Base-by-base conservation (phyloP, 2,113 vertebrate genomes). In the Aspiorhynchus laticeps region DNA sequence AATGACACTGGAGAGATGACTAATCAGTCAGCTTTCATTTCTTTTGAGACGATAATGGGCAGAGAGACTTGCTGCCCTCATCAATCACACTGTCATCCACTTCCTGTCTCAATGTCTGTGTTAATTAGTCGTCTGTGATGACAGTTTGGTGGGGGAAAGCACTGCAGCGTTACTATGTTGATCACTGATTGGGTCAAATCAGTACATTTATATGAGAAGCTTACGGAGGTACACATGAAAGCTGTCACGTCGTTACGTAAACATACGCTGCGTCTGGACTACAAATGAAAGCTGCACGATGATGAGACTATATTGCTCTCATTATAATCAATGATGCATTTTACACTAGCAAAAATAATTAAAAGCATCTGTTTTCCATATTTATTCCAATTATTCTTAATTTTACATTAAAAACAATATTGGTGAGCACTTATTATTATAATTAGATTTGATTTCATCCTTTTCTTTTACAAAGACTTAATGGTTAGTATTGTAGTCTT, bases 11-110 rank as follows among this genome's bases (percentile, higher is more conserved):
- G 53, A 80, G 12, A 63, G 53, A 63, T n/a, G 14, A 36, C 56
- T 63, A 63, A 80, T 80, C 78, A 80, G 78, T 80, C 56, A 61
- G 78, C 56, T 80, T 80, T 59, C 15, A 61, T 63, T 80, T 61
- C 56, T 61, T 80, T 63, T 61, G 33, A 61, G 53, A 24, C 38
- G 78, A 80, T 80, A 80, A 61, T 80, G 2, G 56, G 33, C 78
- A 80, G 53, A 80, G 53, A 80, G 53, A 80, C 24, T 4, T 21
- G 1, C 28, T 36, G 77, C 51, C 77, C 78, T 80, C 56, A 63
- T 80, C 78, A 41, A 80, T 80, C 78, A 80, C 12, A 17, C 77
- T 36, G 78, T 61, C 78, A 61, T 76, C 53, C 36, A 61, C 10
- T 12, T 59, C 33, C 77, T 14, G 48, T 80, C 51, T 59, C 31